Percentiles rank a stretch among this genome's conserved stretches.
phyloP scores from a whole-genome alignment of 2,797 vertebrate genomes.

The Macroramphosus scolopax region DNA sequence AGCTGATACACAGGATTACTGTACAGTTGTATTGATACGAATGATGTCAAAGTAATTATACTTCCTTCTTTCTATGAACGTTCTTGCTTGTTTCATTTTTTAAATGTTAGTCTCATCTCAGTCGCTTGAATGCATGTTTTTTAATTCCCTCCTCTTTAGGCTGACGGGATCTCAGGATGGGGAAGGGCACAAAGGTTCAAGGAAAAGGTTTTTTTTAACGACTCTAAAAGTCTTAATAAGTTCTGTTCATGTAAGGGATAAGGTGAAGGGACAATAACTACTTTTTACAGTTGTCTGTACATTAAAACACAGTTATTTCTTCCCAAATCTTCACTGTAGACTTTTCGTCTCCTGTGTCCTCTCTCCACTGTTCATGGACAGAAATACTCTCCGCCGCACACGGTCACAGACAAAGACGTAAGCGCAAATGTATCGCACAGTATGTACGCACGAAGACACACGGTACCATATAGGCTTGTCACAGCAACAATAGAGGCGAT shows the following conservation, averaged over 20 bases:
- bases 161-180: conserved; percentile 34
- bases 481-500: conserved; percentile 60
- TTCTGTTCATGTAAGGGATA: conserved; percentile 46
- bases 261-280: conserved; percentile 55
- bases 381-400: conserved; percentile 48
- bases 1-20: conserved; percentile 35
- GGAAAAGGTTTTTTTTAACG: conserved; percentile 14
- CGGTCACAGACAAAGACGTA: conserved; percentile 33
- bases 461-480: conserved; percentile 55
- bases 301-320: conserved; percentile 54
- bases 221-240: conserved; percentile 50
- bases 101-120: conserved; percentile 33
- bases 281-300: conserved; percentile 67
- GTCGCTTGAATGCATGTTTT: conserved; percentile 23
- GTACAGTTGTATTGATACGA: conserved; percentile 44
- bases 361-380: conserved; percentile 34
- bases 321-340: conserved; percentile 42
- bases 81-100: conserved; percentile 31
- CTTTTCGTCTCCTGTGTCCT: conserved; percentile 33
- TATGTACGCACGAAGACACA: conserved; percentile 37
- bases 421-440: conserved; percentile 28
- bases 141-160: conserved; percentile 40
- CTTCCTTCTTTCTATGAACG: conserved; percentile 25
- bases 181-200: conserved; percentile 21
- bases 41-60: conserved; percentile 27